Conservation (phyloP, 2,888 invertebrate species). For the Drosophila nigritarsus region DNA sequence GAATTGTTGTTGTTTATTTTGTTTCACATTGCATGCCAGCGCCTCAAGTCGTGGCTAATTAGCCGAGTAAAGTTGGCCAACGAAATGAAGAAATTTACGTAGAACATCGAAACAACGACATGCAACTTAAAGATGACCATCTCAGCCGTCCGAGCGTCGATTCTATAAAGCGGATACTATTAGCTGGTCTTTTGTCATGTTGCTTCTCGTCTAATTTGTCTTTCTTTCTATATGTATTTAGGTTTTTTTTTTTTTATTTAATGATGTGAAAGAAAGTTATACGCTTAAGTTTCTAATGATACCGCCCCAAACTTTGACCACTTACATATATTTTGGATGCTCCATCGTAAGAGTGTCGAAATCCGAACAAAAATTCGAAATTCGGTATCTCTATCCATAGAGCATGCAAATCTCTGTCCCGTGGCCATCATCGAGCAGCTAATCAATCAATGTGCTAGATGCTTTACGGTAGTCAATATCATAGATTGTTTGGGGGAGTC, state of each 20-base stretch:
- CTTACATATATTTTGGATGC: conserved; percentile 44
- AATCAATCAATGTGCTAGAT: conserved; percentile 57
- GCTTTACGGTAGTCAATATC: conserved; percentile 33
- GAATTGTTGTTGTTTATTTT: conserved; percentile 20
- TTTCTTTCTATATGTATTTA: conserved; percentile 24
- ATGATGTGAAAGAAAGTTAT: conserved; percentile 79
- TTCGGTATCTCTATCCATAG: neutral
- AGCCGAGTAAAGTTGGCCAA: conserved; percentile 66
- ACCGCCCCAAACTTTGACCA: conserved; percentile 20
- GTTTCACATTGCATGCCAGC: conserved; percentile 66
- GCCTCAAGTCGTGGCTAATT: conserved; percentile 75
- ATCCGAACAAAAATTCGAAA: conserved; percentile 16
- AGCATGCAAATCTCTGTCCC: conserved; percentile 59
- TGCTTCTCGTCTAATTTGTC: conserved; percentile 53
- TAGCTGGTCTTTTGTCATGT: conserved; percentile 62
- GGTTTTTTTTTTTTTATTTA: conserved; percentile 54
- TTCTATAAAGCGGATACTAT: conserved; percentile 58
- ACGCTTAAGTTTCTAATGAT: conserved; percentile 67
- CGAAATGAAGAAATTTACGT: conserved; percentile 75
- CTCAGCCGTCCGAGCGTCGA: conserved; percentile 26
- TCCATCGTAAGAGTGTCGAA: conserved; percentile 37
- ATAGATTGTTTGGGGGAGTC: conserved; percentile 29
- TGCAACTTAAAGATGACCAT: conserved; percentile 35
- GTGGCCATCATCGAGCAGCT: conserved; percentile 49
- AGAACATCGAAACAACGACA: conserved; percentile 45